These are phyloP conservation scores for Chrysemys picta DNA, from an alignment of 2,113 vertebrate species.

Conservation along the genomic window DNA sequence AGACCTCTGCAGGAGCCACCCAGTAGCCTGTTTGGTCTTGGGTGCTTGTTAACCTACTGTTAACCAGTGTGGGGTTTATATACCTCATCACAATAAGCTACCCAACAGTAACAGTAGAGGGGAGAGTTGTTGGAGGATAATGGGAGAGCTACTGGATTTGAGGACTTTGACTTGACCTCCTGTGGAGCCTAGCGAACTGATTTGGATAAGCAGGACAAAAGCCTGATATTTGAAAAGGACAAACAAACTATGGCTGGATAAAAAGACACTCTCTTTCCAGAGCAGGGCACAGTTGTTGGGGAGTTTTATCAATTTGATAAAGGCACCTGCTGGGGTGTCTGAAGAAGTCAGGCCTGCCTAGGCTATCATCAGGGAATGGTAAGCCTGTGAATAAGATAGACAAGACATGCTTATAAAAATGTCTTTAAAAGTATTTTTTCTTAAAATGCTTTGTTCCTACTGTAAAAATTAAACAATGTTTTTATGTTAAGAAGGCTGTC, in stretches of 20 bases:
- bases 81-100: background rate
- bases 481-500: too few species aligned
- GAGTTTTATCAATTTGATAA: background rate
- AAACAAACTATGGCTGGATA: background rate
- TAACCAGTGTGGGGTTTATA: background rate
- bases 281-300: background rate
- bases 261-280: background rate
- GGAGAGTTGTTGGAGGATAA: background rate
- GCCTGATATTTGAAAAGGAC: accelerated
- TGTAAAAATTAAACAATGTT: background rate
- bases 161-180: background rate
- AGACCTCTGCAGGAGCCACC: background rate
- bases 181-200: background rate
- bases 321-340: background rate
- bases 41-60: background rate
- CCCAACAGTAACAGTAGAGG: background rate
- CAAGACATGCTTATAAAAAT: background rate
- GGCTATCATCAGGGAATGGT: background rate
- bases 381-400: background rate
- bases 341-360: background rate
- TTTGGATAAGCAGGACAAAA: background rate
- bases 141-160: background rate
- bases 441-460: background rate
- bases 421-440: background rate
- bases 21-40: background rate